phyloP scores from a whole-genome alignment of 2,797 vertebrate genomes.

The Ceyx erithaca region DNA sequence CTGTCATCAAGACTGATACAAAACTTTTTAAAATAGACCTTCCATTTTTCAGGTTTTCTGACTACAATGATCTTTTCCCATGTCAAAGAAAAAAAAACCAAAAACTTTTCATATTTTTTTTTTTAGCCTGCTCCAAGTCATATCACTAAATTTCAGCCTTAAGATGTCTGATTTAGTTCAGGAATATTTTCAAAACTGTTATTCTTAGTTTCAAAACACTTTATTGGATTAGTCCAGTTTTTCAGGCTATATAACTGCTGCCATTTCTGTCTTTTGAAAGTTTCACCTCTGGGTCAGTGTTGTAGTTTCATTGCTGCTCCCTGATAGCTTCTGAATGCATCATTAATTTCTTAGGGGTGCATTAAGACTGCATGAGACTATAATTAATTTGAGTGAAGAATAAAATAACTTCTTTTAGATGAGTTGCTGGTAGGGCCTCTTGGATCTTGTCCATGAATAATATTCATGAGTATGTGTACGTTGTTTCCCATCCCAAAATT shows the following conservation, averaged over 20 bases:
- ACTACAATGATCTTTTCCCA: neutral
- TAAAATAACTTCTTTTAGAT: neutral
- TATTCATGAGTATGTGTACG: neutral
- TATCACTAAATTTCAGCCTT: neutral
- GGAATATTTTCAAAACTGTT: neutral
- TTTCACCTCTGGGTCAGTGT: neutral
- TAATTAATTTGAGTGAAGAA: slow-evolving; percentile 7
- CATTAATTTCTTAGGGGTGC: neutral
- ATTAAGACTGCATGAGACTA: neutral
- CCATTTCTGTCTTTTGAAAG: neutral
- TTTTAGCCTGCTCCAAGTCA: neutral
- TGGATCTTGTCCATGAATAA: neutral
- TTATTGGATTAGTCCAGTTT: neutral
- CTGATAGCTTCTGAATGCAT: neutral
- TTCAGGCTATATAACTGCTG: neutral
- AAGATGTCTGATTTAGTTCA: neutral
- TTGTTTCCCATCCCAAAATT: neutral
- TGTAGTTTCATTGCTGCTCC: neutral
- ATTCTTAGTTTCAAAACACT: neutral
- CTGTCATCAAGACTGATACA: neutral
- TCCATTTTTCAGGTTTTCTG: neutral
- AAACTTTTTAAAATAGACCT: neutral
- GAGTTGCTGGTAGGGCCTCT: neutral
- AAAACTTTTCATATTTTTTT: too few relatives aligned
- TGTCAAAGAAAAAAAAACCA: neutral